Evolutionary conservation across 1,140 invertebrate genomes (phyloP).

Genomic region (Listronotus bonariensis): DNA sequence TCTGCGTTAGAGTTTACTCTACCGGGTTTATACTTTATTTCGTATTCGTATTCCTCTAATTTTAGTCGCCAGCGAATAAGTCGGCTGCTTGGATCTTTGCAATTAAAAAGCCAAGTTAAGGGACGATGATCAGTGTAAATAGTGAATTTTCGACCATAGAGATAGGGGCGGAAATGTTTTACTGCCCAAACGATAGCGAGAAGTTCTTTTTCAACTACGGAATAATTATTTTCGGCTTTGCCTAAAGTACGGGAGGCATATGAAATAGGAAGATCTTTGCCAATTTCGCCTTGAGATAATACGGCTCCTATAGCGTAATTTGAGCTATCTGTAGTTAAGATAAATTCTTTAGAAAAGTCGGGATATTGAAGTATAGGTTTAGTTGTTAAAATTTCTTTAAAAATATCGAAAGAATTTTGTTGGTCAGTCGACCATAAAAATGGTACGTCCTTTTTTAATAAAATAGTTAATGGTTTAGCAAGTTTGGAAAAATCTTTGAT

Average conservation of each 20-base stretch:
- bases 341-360: constrained; percentile 51
- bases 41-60: constrained; percentile 56
- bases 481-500: constrained; percentile 33
- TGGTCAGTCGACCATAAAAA: constrained; percentile 24
- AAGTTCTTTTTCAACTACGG: constrained; percentile 24
- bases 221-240: constrained; percentile 10
- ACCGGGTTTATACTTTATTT: constrained; percentile 56
- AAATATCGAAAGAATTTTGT: constrained; percentile 50
- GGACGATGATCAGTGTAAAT: constrained; percentile 19
- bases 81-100: background rate
- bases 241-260: constrained; percentile 10
- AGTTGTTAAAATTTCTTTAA: constrained; percentile 53
- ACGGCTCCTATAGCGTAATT: constrained; percentile 51
- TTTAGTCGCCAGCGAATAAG: constrained; percentile 57
- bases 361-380: constrained; percentile 53
- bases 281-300: constrained; percentile 41
- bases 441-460: constrained; percentile 33
- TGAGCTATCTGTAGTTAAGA: constrained; percentile 54
- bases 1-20: constrained; percentile 54
- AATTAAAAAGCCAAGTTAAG: too few species aligned
- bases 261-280: constrained; percentile 43
- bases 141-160: constrained; percentile 26
- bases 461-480: constrained; percentile 35
- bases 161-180: constrained; percentile 24
- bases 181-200: constrained; percentile 17